Conservation (phyloP, 1,140 invertebrate species). For the Drosophila auraria region DNA sequence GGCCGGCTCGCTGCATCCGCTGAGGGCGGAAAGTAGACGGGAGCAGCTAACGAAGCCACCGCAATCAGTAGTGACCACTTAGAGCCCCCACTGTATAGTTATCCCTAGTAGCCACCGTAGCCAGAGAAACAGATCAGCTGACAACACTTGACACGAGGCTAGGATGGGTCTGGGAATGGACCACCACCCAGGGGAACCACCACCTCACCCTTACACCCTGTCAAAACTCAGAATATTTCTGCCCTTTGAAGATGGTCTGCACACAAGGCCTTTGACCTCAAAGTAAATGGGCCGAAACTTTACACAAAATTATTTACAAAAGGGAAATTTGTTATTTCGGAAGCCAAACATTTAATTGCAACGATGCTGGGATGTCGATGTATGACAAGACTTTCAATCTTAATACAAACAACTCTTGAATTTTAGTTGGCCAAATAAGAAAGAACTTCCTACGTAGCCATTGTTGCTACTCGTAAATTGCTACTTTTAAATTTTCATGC, state of each 20-base stretch:
- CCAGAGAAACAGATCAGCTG: constrained; percentile 68
- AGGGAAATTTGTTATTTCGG: background rate
- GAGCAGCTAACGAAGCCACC: constrained; percentile 54
- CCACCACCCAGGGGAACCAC: background rate
- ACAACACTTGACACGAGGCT: constrained; percentile 63
- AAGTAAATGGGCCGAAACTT: background rate
- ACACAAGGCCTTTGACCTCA: background rate
- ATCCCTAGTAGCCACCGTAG: constrained; percentile 16
- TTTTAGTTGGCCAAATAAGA: background rate
- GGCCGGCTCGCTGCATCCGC: constrained; percentile 49
- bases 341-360: constrained; percentile 9
- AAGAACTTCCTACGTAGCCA: background rate
- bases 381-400: background rate
- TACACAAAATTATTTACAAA: background rate
- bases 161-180: constrained; percentile 25
- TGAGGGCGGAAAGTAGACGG: constrained; percentile 53
- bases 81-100: constrained; percentile 11
- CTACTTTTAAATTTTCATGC: background rate
- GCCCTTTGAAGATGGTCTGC: constrained; percentile 1
- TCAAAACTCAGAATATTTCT: background rate
- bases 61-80: constrained; percentile 57
- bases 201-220: background rate
- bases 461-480: background rate
- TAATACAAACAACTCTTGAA: background rate
- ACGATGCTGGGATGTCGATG: background rate